Evolutionary conservation across 2,113 vertebrate genomes (phyloP), one percentile per base, ranked within the genome.

Genomic region (Neogobius melanostomus): DNA sequence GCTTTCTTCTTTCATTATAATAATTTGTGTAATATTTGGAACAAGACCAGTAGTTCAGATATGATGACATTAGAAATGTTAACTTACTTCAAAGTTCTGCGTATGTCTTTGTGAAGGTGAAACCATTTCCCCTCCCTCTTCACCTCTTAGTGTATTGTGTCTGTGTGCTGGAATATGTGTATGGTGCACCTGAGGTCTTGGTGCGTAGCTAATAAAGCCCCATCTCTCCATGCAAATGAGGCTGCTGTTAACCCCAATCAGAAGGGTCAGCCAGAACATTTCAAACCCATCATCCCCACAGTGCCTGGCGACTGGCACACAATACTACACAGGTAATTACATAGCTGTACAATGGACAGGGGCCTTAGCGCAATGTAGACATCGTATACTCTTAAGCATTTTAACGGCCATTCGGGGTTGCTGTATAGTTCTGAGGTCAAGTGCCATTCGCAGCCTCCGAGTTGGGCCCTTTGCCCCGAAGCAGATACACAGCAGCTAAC

Each of bases 191-290:
- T 77, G 64, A 79, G 83, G 75, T 84, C 82, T 80, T 67, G 28
- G 78, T 64, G 53, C 75, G 73, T 36, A 59, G 73, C 74, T 89
- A 91, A 89, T 90, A 79, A 91, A 89, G 79, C 77, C 81, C 74
- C 72, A 52, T 81, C 82, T 88, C 81, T 64, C 82, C 83, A 91
- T 92, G 91, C 86, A 93, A 90, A 93, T 91, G 79, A 92, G 82
- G 66, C 72, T 66, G 79, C 82, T 81, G 90, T 92, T 93, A 91
- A 92, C 91, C 90, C 88, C 90, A 92, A 91, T 93, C 90, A 92
- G 76, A 77, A 77, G 85, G 91, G 90, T 90, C 75, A 42, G 67
- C 5, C 71, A 57, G 75, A 72, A 79, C 63, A 61, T 85, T 87
- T 85, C 87, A 78, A 76, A 84, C 74, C 85, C 75, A 72, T 74